Conservation (phyloP, 2,113 vertebrate genomes). For the Engraulis encrasicolus region DNA sequence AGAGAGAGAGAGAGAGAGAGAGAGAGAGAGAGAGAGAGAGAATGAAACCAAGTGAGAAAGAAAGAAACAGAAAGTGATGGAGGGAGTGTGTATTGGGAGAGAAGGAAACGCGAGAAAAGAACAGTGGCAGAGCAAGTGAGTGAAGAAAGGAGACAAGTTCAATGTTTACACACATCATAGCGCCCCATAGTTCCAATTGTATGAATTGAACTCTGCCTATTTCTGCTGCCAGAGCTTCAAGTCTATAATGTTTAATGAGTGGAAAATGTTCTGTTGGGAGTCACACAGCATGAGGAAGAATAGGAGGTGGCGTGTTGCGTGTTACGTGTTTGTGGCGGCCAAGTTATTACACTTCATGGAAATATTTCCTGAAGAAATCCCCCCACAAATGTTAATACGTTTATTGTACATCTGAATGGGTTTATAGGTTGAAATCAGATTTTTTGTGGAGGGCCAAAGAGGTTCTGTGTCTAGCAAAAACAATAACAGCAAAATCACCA, state of each 20-base stretch:
- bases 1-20: too few species aligned
- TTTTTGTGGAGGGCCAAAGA: neutral
- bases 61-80: neutral
- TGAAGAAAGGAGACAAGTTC: neutral
- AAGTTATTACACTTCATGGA: neutral
- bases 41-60: neutral
- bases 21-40: neutral
- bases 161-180: neutral
- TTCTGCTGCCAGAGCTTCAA: neutral
- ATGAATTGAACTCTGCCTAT: neutral
- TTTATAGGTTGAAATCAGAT: neutral
- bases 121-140: neutral
- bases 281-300: neutral
- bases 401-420: neutral
- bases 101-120: neutral
- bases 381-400: neutral
- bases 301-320: too few species aligned
- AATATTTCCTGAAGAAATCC: neutral
- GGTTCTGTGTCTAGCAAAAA: too few species aligned
- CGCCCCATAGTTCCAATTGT: neutral
- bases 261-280: slow-evolving; percentile 1
- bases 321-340: neutral
- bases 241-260: neutral
- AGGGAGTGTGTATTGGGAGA: too few species aligned
- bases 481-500: too few species aligned